These are phyloP conservation scores for Chloroceryle aenea DNA, from an alignment of 2,113 vertebrate species.

Conservation along the genomic window DNA sequence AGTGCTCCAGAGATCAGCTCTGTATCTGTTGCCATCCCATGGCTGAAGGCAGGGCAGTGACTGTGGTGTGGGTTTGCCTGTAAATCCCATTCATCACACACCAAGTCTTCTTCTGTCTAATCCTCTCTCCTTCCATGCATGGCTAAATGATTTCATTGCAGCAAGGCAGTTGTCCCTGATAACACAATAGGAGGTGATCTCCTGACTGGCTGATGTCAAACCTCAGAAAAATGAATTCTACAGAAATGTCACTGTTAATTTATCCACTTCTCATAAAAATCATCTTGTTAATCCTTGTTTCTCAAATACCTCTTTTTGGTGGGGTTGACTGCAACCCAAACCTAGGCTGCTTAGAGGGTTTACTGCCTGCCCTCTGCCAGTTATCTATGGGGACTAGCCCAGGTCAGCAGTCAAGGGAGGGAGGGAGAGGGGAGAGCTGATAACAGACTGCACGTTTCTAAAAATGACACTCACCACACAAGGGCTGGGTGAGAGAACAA, in stretches of 20 bases:
- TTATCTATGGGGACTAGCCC: background rate
- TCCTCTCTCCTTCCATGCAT: background rate
- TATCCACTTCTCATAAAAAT: background rate
- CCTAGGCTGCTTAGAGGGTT: background rate
- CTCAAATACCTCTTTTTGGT: background rate
- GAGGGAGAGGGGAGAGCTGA: background rate
- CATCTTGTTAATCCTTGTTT: background rate
- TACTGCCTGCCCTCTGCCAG: background rate
- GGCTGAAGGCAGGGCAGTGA: background rate
- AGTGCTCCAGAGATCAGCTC: background rate
- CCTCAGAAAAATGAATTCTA: background rate
- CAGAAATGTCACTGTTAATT: background rate
- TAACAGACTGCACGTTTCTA: background rate
- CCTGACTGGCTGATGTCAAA: background rate
- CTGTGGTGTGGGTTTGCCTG: background rate
- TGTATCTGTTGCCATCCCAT: rapidly evolving
- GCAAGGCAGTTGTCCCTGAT: background rate
- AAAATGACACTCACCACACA: background rate
- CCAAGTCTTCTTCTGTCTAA: background rate
- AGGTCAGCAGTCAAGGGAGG: background rate
- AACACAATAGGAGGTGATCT: background rate
- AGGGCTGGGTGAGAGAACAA: background rate
- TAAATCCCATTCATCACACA: conserved; percentile 34
- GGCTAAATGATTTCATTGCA: conserved; percentile 32
- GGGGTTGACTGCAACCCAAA: background rate